A percentile compares a stretch with the other conserved stretches of the same genome.
Conservation (phyloP, 2,113 vertebrate genomes). For the Lontra canadensis region DNA sequence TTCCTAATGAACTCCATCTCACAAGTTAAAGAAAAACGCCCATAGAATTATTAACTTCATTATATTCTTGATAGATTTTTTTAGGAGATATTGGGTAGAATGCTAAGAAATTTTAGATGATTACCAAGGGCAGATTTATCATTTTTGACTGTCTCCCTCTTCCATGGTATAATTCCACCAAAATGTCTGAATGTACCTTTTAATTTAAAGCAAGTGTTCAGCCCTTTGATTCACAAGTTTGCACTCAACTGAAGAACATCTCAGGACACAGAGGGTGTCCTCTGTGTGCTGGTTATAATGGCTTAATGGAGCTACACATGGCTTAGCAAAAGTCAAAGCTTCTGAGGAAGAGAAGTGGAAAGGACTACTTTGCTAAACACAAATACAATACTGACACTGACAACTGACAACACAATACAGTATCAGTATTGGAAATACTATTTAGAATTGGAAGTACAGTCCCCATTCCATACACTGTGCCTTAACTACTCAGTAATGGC, state of each 20-base stretch:
- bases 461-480: not conserved
- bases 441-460: not conserved
- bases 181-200: not conserved
- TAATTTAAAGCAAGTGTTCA: slow-evolving; percentile 4
- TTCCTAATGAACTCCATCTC: not conserved
- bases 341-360: not conserved
- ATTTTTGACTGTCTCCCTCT: not conserved
- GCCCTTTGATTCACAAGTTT: not conserved
- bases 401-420: not conserved
- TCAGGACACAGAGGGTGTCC: not conserved
- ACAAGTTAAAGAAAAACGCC: not conserved
- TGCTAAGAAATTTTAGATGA: not conserved
- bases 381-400: too few species aligned
- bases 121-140: not conserved
- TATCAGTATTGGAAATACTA: not conserved
- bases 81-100: not conserved
- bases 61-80: not conserved
- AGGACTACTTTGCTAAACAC: not conserved
- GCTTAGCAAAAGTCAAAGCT: not conserved
- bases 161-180: not conserved
- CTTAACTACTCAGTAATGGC: not conserved
- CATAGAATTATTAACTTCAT: not conserved
- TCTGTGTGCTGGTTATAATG: not conserved
- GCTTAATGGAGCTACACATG: not conserved
- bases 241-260: not conserved